Base-by-base conservation (phyloP, 2,113 vertebrate genomes). In the Paratilapia polleni region DNA sequence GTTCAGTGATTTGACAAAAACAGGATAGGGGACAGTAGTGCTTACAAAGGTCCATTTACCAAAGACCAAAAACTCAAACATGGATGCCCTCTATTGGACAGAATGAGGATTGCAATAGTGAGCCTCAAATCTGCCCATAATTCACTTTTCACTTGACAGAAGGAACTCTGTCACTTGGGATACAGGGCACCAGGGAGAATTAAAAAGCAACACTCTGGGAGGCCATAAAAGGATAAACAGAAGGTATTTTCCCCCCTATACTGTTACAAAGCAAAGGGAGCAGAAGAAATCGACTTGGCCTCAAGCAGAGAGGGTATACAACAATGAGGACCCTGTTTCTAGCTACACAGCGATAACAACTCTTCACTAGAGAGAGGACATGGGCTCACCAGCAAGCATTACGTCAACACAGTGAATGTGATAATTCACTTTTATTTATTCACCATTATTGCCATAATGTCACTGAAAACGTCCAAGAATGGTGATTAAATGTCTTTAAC, bases 21-120 rank as follows among this genome's bases (percentile, higher is more conserved):
- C 26, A 52, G 26, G 17, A 31, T 10, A 31, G 43, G 43, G 9
- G 0, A 15, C 49, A 52, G 24, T n/a, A 73, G 26, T 73, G 47
- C 31, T 47, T 73, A 13, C 31, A 90, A 79, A 68, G 24, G 26
- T 31, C 57, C 28, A 60, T 91, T 90, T 78, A 82, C 31, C 17
- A 14, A 19, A 3, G 4, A 59, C 6, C 2, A 74, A 66, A 82
- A 73, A 52, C 57, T 41, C 20, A 14, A 38, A 76, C 76, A 56
- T 77, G 70, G 5, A 54, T 64, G 5, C 89, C 85, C 87, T 86
- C 92, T 93, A 41, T 5, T 79, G 93, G 87, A 56, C 63, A 78
- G 8, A 77, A 61, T 58, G 11, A 58, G 57, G 74, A 85, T 28
- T 74, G 79, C 88, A 89, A 22, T 10, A 15, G 31, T 78, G 2